Percentiles rank a stretch among this genome's conserved stretches.
Conservation (phyloP, 30 jellyfish, hydroid and myxozoan species). For the Hydractinia symbiolongicarpus region DNA sequence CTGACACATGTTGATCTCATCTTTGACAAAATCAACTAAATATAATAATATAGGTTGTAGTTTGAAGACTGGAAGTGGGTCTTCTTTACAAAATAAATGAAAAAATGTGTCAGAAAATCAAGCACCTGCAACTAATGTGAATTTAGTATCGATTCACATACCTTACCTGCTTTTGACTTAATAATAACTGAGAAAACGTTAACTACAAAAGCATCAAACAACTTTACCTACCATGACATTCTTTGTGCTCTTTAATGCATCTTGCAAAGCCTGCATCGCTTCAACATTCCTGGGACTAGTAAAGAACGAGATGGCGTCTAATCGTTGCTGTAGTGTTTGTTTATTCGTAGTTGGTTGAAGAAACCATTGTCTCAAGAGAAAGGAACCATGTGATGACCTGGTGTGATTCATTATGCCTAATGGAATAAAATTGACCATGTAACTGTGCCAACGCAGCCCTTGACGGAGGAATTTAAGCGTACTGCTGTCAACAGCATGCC, state of each 20-base stretch:
- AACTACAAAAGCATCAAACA: no score
- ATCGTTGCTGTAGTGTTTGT: constrained; percentile 53
- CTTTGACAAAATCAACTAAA: constrained; percentile 71
- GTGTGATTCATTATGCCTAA: constrained; percentile 80
- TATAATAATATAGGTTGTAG: neutral
- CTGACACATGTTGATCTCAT: constrained; percentile 73
- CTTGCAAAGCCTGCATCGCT: constrained; percentile 70
- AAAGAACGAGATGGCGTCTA: constrained; percentile 52
- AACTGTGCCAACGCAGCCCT: no score
- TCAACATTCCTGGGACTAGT: constrained; percentile 52
- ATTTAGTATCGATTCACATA: no score
- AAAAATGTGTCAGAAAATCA: no score
- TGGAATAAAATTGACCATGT: neutral
- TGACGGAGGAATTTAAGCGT: no score
- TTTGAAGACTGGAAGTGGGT: neutral
- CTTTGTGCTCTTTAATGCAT: constrained; percentile 67
- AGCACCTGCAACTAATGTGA: no score
- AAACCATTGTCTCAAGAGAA: constrained; percentile 80
- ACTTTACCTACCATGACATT: constrained; percentile 55
- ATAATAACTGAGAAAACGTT: neutral
- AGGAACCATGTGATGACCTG: constrained; percentile 66
- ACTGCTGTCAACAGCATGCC: no score
- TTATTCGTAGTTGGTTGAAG: constrained; percentile 74
- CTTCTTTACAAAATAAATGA: neutral
- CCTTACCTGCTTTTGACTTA: neutral